A percentile compares a stretch with the other conserved stretches of the same genome.
These are phyloP conservation scores for Brachionus rotundiformis DNA, from an alignment of 1,140 invertebrate species.

Conservation along the genomic window DNA sequence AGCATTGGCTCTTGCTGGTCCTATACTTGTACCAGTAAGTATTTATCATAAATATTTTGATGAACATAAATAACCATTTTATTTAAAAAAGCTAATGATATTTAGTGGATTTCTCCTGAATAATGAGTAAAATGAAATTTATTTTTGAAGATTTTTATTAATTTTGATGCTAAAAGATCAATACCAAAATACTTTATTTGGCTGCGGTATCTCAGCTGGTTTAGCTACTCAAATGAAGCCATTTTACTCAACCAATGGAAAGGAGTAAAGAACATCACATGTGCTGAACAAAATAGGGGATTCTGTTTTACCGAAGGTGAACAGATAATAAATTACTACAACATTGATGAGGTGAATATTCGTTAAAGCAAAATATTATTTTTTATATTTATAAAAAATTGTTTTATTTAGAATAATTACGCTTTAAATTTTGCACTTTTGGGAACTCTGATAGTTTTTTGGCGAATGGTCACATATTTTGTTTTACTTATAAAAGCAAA, in stretches of 20 bases:
- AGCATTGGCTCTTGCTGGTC: conserved; percentile 15
- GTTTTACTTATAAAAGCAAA: background rate
- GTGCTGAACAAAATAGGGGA: background rate
- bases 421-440: background rate
- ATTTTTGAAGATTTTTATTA: conserved; percentile 61
- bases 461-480: conserved; percentile 5
- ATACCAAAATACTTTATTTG: conserved; percentile 47
- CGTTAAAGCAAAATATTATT: background rate
- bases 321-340: conserved; percentile 15
- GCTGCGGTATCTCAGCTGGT: conserved; percentile 44
- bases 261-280: conserved; percentile 1
- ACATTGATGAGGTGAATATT: conserved; percentile 13
- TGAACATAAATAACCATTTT: background rate
- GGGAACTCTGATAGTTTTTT: background rate
- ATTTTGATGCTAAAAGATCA: background rate
- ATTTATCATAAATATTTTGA: background rate
- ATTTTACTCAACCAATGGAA: conserved; percentile 45
- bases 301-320: conserved; percentile 12
- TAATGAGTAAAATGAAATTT: conserved; percentile 5
- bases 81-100: background rate
- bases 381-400: background rate
- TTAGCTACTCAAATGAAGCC: conserved; percentile 40
- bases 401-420: background rate
- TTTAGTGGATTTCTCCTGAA: conserved; percentile 34
- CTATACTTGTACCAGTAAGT: background rate